These are phyloP conservation scores for Aphaenogaster ashmeadi DNA, from an alignment of 1,140 invertebrate genomes.

Conservation along the genomic window DNA sequence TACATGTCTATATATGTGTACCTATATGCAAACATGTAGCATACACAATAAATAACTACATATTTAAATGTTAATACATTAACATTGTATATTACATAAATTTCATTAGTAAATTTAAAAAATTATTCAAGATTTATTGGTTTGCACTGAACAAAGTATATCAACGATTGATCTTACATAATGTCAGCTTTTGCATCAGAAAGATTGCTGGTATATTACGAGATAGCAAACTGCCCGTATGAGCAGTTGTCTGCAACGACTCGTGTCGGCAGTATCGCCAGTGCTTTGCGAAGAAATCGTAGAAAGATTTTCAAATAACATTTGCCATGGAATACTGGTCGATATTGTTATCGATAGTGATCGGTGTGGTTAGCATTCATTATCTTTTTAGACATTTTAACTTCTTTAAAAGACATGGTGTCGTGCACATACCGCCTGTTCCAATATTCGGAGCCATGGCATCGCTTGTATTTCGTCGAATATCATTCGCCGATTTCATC, in stretches of 20 bases:
- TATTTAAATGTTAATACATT: too few species aligned
- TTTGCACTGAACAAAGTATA: neutral
- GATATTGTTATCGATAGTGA: conserved; percentile 33
- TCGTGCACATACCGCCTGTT: conserved; percentile 66
- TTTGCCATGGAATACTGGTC: conserved; percentile 21
- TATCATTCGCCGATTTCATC: conserved; percentile 21
- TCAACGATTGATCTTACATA: neutral
- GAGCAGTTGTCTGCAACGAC: neutral
- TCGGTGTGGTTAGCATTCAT: conserved; percentile 34
- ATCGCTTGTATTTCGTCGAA: neutral
- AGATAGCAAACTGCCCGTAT: neutral
- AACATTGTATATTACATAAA: neutral
- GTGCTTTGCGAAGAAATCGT: neutral
- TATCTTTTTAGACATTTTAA: conserved; percentile 33
- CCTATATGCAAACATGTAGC: too few species aligned
- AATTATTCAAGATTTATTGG: neutral
- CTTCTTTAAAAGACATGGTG: conserved; percentile 71
- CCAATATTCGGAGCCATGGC: conserved; percentile 66
- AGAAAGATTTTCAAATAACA: too few species aligned
- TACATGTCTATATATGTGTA: too few species aligned
- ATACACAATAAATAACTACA: neutral
- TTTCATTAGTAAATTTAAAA: neutral
- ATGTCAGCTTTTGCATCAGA: neutral
- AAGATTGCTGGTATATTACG: neutral
- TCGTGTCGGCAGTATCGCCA: neutral